Conservation (phyloP, 1,140 invertebrate species). For the Listronotus oregonensis region DNA sequence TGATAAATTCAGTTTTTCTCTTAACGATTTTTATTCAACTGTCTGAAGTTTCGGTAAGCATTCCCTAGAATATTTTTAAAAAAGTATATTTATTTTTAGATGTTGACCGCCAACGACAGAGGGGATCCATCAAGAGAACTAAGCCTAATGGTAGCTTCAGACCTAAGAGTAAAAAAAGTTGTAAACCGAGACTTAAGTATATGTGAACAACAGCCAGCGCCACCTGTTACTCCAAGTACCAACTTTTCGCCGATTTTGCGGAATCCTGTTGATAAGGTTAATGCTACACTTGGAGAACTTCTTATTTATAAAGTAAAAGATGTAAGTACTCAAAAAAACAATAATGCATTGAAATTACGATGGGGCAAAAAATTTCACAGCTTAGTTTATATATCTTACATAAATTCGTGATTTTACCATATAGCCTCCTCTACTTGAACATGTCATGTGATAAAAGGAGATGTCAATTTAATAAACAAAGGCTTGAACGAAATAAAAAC, state of each 20-base stretch:
- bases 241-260: conserved; percentile 77
- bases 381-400: too few species aligned
- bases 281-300: conserved; percentile 77
- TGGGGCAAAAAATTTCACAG: too few species aligned
- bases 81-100: conserved; percentile 53
- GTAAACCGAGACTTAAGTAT: conserved; percentile 65
- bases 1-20: too few species aligned
- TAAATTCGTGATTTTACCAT: too few species aligned
- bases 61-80: too few species aligned
- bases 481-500: too few species aligned
- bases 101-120: conserved; percentile 61
- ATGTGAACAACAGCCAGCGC: conserved; percentile 61
- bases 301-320: conserved; percentile 79
- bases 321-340: conserved; percentile 59
- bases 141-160: conserved; percentile 63
- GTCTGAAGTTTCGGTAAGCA: too few species aligned
- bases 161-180: conserved; percentile 68
- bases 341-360: too few species aligned
- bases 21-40: too few species aligned
- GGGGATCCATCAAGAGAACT: conserved; percentile 64
- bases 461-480: too few species aligned
- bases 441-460: too few species aligned
- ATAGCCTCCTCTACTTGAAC: too few species aligned
- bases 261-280: conserved; percentile 84
- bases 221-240: conserved; percentile 61